Conservation (phyloP, 2,888 invertebrate genomes). For the Zhuqinia jingwanae region DNA sequence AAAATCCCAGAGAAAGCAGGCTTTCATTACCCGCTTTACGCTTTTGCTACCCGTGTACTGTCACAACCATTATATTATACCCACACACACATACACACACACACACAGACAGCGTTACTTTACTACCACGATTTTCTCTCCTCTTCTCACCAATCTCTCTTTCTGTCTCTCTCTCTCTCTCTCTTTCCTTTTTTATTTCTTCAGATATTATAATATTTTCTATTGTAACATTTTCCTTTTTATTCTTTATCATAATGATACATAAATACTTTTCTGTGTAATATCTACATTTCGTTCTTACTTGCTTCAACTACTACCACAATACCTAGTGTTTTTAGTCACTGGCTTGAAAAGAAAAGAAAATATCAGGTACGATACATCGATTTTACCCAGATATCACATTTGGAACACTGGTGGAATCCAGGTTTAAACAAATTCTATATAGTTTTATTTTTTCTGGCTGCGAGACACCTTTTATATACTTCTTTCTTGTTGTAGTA, state of each 20-base stretch:
- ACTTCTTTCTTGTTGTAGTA: neutral
- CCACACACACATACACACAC: slow-evolving; percentile 20
- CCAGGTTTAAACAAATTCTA: slow-evolving; percentile 41
- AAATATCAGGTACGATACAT: slow-evolving; percentile 45
- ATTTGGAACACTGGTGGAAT: neutral
- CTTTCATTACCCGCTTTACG: slow-evolving; percentile 65
- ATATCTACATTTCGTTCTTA: slow-evolving; percentile 21
- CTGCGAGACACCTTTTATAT: neutral
- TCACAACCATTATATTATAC: neutral
- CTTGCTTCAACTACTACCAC: neutral
- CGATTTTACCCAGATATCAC: slow-evolving; percentile 22
- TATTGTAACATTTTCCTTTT: slow-evolving; percentile 63
- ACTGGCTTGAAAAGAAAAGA: slow-evolving; percentile 8
- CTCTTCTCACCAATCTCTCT: slow-evolving; percentile 28
- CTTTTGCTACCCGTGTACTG: slow-evolving; percentile 23
- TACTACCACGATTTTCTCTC: slow-evolving; percentile 5
- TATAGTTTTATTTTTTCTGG: slow-evolving; percentile 35
- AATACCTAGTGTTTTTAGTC: slow-evolving; percentile 1
- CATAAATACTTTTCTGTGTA: slow-evolving; percentile 51
- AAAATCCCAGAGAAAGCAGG: slow-evolving; percentile 36
- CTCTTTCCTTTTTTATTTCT: slow-evolving; percentile 60
- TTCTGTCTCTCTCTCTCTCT: slow-evolving; percentile 32
- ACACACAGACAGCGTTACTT: neutral
- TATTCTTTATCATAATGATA: slow-evolving; percentile 58
- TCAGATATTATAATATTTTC: slow-evolving; percentile 68